Base-by-base conservation (phyloP, 37 sponge, comb jelly and placozoan genomes). In the Ianthella basta region DNA sequence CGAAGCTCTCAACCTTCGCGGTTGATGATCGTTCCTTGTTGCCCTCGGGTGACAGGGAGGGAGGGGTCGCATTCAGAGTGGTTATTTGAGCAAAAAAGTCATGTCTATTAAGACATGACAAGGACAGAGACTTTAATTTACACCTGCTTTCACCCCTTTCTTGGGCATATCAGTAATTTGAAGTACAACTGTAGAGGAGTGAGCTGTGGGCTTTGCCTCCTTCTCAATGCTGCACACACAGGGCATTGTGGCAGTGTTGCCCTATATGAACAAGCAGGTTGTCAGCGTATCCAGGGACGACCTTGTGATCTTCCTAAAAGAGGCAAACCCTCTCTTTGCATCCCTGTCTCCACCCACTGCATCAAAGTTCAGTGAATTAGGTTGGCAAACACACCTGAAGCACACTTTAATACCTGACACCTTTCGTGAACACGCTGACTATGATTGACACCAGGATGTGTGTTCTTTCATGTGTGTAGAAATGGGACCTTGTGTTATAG, bases 1-100 rank as follows among this genome's bases (percentile, higher is more conserved):
- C 59, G 69, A 64, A 82, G 79, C 65, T 57, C 32, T 68, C n/a
- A 56, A 80, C 82, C 82, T 72, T 56, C 68, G 59, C 68, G 70
- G 85, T 89, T 89, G 89, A 89, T 84, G 89, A 89, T 55, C 89
- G 89, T 89, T 89, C 84, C 80, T 67, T 39, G 54, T 39, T 78
- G 61, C 40, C 75, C 64, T 39, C 32, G 70, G 81, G 64, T 44
- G 68, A 38, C 30, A 36, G 54, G 89, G 89, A 89, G 77, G 89
- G 89, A 74, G 67, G 80, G 89, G 89, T 65, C 36, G 89, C 89
- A 89, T 70, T 89, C 89, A 70, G 89, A 89, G 89, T 89, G 89
- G 89, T 70, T 80, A 81, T 59, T 75, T 32, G 8, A 44, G 8
- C 6, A 44, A 44, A 44, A 44, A 44, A 44, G n/a, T n/a, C n/a